A percentile compares a stretch with the other conserved stretches of the same genome.
Evolutionary conservation across 1,140 invertebrate genomes (phyloP).

Genomic region (Drosophila varians): DNA sequence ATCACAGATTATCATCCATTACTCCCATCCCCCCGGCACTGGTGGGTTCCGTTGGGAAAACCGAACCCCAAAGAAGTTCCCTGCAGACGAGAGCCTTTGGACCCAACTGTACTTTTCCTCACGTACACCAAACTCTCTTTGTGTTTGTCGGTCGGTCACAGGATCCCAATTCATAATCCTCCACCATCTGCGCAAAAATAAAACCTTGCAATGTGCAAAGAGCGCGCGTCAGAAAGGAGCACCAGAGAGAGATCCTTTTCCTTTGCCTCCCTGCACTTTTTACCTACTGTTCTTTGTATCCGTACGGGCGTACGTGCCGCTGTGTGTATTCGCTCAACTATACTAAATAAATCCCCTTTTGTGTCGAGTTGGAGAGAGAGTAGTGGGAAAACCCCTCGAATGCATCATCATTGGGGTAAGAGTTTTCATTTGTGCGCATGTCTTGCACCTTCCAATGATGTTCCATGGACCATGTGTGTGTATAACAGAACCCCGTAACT

Average conservation of each 20-base stretch:
- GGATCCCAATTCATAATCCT: conserved; percentile 80
- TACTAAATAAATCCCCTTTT: conserved; percentile 61
- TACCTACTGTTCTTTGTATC: conserved; percentile 52
- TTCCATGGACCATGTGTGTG: conserved; percentile 39
- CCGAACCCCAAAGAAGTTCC: conserved; percentile 45
- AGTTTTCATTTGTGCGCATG: conserved; percentile 61
- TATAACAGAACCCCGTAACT: conserved; percentile 60
- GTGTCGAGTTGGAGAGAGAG: conserved; percentile 25
- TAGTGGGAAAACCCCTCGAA: conserved; percentile 67
- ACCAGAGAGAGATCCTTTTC: conserved; percentile 74
- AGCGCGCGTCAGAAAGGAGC: conserved; percentile 54
- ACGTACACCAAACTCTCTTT: conserved; percentile 21
- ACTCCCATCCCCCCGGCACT: conserved; percentile 4
- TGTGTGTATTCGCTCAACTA: conserved; percentile 15
- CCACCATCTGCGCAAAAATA: conserved; percentile 80
- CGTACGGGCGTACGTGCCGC: background rate
- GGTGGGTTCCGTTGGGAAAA: conserved; percentile 31
- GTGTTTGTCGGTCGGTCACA: conserved; percentile 19
- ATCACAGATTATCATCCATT: conserved; percentile 16
- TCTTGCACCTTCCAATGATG: conserved; percentile 49
- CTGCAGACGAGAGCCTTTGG: conserved; percentile 32
- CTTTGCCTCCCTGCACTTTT: conserved; percentile 55
- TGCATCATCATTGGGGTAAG: conserved; percentile 60
- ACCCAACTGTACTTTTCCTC: conserved; percentile 71
- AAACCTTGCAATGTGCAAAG: conserved; percentile 79